Evolutionary conservation across 2,797 vertebrate species (phyloP).

Genomic region (Balearica regulorum): DNA sequence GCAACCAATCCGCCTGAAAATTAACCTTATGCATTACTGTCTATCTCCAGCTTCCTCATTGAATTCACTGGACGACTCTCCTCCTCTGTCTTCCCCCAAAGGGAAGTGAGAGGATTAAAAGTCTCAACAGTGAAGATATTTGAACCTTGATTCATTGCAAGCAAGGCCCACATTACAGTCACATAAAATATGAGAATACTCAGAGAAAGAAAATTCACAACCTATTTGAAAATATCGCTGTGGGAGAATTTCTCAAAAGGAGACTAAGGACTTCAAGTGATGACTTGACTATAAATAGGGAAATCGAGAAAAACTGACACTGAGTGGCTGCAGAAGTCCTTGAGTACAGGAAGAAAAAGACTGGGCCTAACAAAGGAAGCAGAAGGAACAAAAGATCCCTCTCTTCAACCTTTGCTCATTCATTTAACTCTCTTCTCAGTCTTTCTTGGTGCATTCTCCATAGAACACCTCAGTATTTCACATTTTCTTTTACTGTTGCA

Average conservation of each 20-base stretch:
- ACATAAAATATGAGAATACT: background rate
- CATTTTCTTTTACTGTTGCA: background rate
- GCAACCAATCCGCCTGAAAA: constrained; percentile 28
- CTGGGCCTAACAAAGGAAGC: background rate
- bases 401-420: background rate
- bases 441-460: background rate
- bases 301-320: background rate
- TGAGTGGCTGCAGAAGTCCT: background rate
- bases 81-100: background rate
- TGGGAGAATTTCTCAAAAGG: background rate
- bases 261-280: background rate
- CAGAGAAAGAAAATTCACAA: background rate
- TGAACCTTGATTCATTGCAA: background rate
- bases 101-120: background rate
- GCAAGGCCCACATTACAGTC: background rate
- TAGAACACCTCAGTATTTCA: background rate
- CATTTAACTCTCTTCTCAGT: background rate
- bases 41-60: background rate
- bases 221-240: background rate
- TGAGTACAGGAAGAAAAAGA: background rate
- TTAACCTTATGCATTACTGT: background rate
- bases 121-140: background rate
- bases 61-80: background rate
- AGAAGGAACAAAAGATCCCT: background rate
- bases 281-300: background rate